Conservation (phyloP, 2,888 invertebrate genomes). For the Ectobius pallidus region DNA sequence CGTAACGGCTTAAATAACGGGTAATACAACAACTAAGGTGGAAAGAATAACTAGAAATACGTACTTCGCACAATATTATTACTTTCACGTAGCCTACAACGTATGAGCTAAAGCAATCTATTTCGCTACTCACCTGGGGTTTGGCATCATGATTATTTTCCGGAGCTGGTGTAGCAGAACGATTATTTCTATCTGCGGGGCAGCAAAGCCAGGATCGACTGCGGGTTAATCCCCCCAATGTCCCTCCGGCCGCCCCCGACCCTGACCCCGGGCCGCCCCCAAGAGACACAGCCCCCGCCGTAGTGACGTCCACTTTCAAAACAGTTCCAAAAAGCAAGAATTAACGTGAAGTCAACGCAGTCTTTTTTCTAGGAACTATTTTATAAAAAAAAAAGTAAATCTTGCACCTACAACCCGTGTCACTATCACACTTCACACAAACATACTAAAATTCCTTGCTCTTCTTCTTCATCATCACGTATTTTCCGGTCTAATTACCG, state of each 20-base stretch:
- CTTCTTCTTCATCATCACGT: not conserved
- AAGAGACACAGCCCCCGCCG: constrained; percentile 25
- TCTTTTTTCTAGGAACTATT: no score
- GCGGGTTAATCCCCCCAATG: constrained; percentile 56
- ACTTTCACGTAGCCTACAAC: no score
- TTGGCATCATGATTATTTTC: constrained; percentile 21
- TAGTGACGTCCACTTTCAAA: not conserved
- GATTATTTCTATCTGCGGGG: constrained; percentile 50
- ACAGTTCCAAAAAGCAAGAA: no score
- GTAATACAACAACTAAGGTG: no score
- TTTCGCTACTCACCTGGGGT: constrained; percentile 19
- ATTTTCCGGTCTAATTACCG: constrained; percentile 10
- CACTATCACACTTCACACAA: not conserved
- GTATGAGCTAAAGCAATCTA: no score
- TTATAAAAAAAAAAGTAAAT: no score
- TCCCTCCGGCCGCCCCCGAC: constrained; percentile 50
- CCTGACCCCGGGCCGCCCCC: constrained; percentile 45
- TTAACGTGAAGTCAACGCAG: no score
- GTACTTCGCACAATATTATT: no score
- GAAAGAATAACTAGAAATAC: no score
- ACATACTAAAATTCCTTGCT: not conserved
- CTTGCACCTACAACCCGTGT: not conserved
- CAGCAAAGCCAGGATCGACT: constrained; percentile 67
- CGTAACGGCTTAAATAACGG: no score
- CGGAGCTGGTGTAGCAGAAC: constrained; percentile 1